Base-by-base conservation (phyloP, 2,888 invertebrate species). In the Callimorpha dominula region DNA sequence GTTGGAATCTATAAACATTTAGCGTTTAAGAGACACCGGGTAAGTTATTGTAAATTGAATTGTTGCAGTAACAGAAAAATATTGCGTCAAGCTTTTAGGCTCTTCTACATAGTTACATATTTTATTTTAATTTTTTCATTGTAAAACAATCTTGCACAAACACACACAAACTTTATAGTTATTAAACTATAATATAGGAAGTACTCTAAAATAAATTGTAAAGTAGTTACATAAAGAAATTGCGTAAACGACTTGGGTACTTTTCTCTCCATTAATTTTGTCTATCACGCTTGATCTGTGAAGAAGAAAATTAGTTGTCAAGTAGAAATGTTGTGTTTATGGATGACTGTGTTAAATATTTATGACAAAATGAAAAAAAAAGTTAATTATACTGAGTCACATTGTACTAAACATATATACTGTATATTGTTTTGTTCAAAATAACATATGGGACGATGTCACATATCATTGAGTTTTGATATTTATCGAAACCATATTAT, bases 261-360 rank as follows among this genome's bases (percentile, higher is more conserved):
- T 70, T 75, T 69, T 75, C 69, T 68, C 71, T 75, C 49, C 69
- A 71, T 68, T 68, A 46, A 62, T 40, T 69, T 49, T 69, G n/a
- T 66, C n/a, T 63, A 71, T 46, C 46, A 71, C 74, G 71, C 74
- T 75, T 75, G 74, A 49, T 15, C 69, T 71, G 71, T 65, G 71
- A 71, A 71, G 74, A 68, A 66, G 74, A 75, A 75, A 75, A 75
- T 75, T 69, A 71, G 62, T 71, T 75, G 69, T 43, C 71, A 66
- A 54, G 66, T 54, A 46, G 74, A 50, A 50, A 50, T 67, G 46
- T n/a, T 69, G 14, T 68, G 64, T n/a, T 68, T 40, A 69, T 62
- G 63, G 74, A 65, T 72, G 71, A 69, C 68, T 50, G 65, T 66
- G 65, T 63, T 62, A 40, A 64, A 68, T 71, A 65, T 65, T 52